These are phyloP conservation scores for Heteromormyrus szaboi DNA, from an alignment of 2,797 vertebrate species.

Conservation along the genomic window DNA sequence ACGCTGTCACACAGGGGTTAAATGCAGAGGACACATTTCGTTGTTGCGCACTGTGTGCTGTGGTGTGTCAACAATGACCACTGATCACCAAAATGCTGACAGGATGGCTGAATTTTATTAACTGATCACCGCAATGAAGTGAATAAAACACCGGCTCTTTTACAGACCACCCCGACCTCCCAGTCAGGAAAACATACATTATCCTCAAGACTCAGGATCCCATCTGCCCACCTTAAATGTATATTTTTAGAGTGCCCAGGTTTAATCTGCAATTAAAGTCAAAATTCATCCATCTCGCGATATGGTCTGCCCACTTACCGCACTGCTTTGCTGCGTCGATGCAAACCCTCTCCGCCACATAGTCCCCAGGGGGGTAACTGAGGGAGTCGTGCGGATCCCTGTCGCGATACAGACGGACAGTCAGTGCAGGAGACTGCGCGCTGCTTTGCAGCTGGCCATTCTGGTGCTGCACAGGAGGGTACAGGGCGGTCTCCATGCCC, in stretches of 20 bases:
- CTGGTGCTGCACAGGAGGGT: constrained; percentile 43
- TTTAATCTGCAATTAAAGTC: background rate
- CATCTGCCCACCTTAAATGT: background rate
- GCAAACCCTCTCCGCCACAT: constrained; percentile 62
- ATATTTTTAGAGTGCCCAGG: background rate
- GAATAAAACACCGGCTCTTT: background rate
- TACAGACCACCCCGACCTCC: background rate
- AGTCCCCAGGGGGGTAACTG: constrained; percentile 62
- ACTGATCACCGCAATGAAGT: background rate
- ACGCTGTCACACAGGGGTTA: too few species aligned
- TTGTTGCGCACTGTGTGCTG: background rate
- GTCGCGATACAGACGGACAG: constrained; percentile 56
- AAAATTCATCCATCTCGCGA: background rate
- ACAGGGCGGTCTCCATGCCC: constrained; percentile 21
- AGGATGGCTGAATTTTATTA: background rate
- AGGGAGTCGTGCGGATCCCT: constrained; percentile 37
- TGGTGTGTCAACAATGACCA: background rate
- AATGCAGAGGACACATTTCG: background rate
- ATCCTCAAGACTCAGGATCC: background rate
- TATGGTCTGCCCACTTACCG: constrained; percentile 49
- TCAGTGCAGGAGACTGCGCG: constrained; percentile 43
- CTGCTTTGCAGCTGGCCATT: constrained; percentile 53
- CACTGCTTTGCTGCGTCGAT: constrained; percentile 61
- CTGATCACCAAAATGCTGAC: background rate
- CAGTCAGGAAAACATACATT: background rate